Base-by-base conservation (phyloP, 2,888 invertebrate genomes). In the Toxonevra muliebris region DNA sequence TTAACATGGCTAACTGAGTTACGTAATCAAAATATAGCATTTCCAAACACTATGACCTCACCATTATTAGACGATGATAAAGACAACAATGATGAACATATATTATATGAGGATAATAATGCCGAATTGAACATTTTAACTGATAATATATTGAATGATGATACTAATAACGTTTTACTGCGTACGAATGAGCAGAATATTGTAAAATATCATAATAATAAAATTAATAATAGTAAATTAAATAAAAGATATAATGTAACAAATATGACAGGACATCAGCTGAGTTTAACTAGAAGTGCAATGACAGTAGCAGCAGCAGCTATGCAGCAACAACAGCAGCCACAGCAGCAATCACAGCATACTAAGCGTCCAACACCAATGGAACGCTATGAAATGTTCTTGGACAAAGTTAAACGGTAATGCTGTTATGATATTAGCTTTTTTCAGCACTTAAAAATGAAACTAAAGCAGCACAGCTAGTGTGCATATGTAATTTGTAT, bases 1-100 rank as follows among this genome's bases (percentile, higher is more conserved):
- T 69, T 85, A 10, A 82, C 79, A 42, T 85, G 85, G 85, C 70
- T 85, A 15, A 81, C 79, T 1, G 80, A 81, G 19, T 65, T 85
- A n/a, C 77, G 82, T n/a, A 84, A 84, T 68, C 81, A 83, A 69
- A 78, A 80, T 48, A 72, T 83, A 45, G 76, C 78, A 4, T 81
- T 82, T 79, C 80, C 82, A 12, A 77, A 19, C 30, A 17, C 20
- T 30, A 40, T 55, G 64, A 30, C 17, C 8, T 11, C 20, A 17
- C 17, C 11, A 13, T 15, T 40, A 40, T 61, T 70, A 0, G 77
- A 73, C 9, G 69, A 73, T 0, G 76, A 78, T 50, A 77, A 79
- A 17, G 77, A 77, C 53, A 61, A 60, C 10, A 61, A n/a, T 9
- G 15, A 9, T 9, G 13, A 50, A 12, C 40, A 30, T 1, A 19